A percentile compares a stretch with the other conserved stretches of the same genome.
Conservation (phyloP, 2,113 vertebrate genomes). For the Lutjanus erythropterus region DNA sequence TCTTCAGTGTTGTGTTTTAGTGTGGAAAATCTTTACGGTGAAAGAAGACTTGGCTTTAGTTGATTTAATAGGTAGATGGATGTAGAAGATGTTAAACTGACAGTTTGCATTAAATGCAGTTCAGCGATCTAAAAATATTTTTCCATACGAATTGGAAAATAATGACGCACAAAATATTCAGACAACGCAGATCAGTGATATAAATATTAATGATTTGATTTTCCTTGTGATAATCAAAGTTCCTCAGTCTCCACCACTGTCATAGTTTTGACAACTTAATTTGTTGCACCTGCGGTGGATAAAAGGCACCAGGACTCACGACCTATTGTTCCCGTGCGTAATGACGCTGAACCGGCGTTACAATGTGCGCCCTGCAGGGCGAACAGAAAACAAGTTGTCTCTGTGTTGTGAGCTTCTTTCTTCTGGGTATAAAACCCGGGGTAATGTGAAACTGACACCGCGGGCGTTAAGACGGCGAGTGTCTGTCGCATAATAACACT, state of each 20-base stretch:
- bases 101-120: neutral
- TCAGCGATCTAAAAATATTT: neutral
- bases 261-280: neutral
- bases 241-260: neutral
- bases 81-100: neutral
- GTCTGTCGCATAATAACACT: slow-evolving; percentile 66
- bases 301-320: slow-evolving; percentile 1
- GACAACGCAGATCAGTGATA: neutral
- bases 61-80: neutral
- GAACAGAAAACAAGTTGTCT: slow-evolving; percentile 61
- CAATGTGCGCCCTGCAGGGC: slow-evolving; percentile 43
- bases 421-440: neutral
- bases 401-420: slow-evolving; percentile 27
- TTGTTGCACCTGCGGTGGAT: slow-evolving; percentile 18
- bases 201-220: neutral
- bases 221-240: neutral
- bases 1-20: neutral
- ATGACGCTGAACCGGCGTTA: slow-evolving; percentile 52
- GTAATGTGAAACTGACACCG: slow-evolving; percentile 69
- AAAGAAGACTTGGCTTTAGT: neutral
- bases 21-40: neutral
- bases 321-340: slow-evolving; percentile 53
- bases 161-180: too few species aligned
- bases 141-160: too few species aligned
- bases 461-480: slow-evolving; percentile 42